Percentiles rank a stretch among this genome's conserved stretches.
These are phyloP conservation scores for Xanthia togata DNA, from an alignment of 2,888 invertebrate species.

Conservation along the genomic window DNA sequence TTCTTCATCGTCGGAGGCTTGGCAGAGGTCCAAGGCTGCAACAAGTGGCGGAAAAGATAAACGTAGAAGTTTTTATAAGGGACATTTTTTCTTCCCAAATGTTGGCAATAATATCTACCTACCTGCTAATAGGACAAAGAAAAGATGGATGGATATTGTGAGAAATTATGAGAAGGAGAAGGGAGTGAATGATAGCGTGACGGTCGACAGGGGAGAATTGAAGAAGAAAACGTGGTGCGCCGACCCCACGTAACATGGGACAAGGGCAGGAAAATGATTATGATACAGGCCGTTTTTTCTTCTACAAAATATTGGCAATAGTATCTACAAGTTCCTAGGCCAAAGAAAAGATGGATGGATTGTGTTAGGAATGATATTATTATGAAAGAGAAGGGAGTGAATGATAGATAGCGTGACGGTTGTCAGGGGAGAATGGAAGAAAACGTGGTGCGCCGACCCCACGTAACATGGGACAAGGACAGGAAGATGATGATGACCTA, in stretches of 20 bases:
- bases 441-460: background rate
- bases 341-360: too few relatives aligned
- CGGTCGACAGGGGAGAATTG: too few relatives aligned
- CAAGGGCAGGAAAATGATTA: too few relatives aligned
- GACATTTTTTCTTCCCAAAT: background rate
- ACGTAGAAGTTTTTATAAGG: background rate
- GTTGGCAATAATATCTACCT: background rate
- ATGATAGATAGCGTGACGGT: background rate
- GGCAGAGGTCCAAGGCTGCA: conserved; percentile 32
- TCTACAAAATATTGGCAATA: too few relatives aligned
- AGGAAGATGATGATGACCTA: background rate
- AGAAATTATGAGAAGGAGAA: background rate
- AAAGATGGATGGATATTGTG: too few relatives aligned
- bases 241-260: too few relatives aligned
- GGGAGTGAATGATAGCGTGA: too few relatives aligned
- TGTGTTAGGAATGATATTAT: background rate
- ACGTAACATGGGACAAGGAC: background rate
- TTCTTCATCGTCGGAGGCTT: background rate
- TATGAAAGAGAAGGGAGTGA: background rate
- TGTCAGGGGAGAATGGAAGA: background rate
- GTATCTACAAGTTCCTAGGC: too few relatives aligned
- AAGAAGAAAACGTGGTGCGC: too few relatives aligned
- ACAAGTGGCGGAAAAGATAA: conserved; percentile 28
- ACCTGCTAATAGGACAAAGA: background rate
- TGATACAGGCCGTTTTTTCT: too few relatives aligned